A percentile compares a stretch with the other conserved stretches of the same genome.
Evolutionary conservation across 1,140 invertebrate species (phyloP).

Genomic region (Anastrepha ludens): DNA sequence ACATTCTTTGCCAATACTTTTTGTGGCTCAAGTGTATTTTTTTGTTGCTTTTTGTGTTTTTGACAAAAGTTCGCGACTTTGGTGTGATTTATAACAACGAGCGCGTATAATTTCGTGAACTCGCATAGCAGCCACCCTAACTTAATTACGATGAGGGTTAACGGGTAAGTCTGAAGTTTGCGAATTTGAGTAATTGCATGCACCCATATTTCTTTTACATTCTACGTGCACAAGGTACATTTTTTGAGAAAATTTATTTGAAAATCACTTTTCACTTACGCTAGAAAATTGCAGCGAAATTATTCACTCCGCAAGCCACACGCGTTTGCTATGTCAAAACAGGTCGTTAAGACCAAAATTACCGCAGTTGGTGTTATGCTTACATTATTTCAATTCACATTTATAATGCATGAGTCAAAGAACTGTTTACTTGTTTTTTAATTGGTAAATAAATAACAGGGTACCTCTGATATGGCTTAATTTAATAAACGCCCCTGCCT

Average conservation of each 20-base stretch:
- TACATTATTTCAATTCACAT: not conserved
- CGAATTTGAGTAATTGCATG: not conserved
- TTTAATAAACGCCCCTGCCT: not conserved
- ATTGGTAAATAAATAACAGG: not conserved
- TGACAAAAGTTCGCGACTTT: not conserved
- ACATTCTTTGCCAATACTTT: too few relatives aligned
- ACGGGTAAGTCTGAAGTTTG: not conserved
- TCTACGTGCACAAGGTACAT: too few relatives aligned
- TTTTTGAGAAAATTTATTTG: too few relatives aligned
- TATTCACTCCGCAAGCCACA: not conserved
- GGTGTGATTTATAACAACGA: not conserved
- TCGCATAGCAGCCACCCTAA: not conserved
- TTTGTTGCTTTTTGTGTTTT: not conserved
- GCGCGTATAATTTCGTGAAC: slow-evolving; percentile 3
- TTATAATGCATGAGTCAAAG: not conserved
- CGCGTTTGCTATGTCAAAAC: not conserved
- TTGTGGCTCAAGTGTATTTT: too few relatives aligned
- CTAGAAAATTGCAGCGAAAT: not conserved
- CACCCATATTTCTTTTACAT: not conserved
- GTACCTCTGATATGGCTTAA: too few relatives aligned
- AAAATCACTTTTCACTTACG: not conserved
- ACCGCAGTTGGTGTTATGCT: not conserved
- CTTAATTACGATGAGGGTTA: not conserved
- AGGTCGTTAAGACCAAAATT: not conserved
- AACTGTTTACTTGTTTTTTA: too few relatives aligned